Base-by-base conservation (phyloP, 2,888 invertebrate genomes). In the Gymnosoma rotundatum region DNA sequence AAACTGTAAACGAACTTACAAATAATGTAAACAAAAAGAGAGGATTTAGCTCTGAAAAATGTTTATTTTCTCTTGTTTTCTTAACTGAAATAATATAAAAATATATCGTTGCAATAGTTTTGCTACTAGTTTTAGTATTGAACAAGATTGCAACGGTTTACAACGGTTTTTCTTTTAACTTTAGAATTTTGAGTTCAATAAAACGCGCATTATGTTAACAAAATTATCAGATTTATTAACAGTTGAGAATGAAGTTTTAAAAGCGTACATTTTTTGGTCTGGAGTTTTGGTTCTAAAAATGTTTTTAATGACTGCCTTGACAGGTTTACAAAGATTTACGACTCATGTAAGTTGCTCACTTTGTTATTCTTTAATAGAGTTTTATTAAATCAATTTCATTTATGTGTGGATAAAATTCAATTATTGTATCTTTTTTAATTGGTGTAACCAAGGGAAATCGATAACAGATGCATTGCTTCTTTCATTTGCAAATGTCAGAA, bases 271-370 rank as follows among this genome's bases (percentile, higher is more conserved):
- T 2, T 91, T 92, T 83, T 92, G 92, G 89, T 86, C 88, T 4
- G 88, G 89, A 0, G 75, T 92, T 38, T 86, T 93, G 67, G 89
- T 90, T 0, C 54, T 91, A 9, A 93, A 93, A 89, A 90, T 92
- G 87, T 82, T 93, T 21, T 56, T 88, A 3, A 92, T 93, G 91
- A 87, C 90, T 0, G 20, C 89, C 3, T 86, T 93, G 20, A 93
- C 92, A 2, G 92, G 90, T n/a, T 83, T 90, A 14, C 89, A 90
- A 63, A 88, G 93, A 32, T 89, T 92, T 58, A 88, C 86, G 45
- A 93, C 92, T 54, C 86, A 88, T 89, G 93, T 93, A 85, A 58
- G 83, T 83, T n/a, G 42, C 42, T 38, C 8, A 1, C 6, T 38
- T 38, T 7, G 42, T 12, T 42, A 42, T 42, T 42, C 42, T 42